Evolutionary conservation across 2,888 invertebrate species (phyloP).

Genomic region (Ormyrus labotus): DNA sequence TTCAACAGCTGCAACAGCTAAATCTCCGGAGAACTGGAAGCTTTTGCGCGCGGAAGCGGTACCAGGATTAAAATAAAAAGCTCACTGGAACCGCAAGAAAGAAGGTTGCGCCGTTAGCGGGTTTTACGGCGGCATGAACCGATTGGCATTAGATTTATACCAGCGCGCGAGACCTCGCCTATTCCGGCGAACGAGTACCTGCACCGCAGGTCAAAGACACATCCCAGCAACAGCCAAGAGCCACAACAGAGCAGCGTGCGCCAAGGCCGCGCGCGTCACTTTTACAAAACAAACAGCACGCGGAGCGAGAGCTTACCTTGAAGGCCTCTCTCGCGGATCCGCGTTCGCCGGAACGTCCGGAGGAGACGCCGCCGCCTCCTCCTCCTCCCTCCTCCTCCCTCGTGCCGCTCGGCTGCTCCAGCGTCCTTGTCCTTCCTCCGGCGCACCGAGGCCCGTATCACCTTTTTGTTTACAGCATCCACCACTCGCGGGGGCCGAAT

Average conservation of each 20-base stretch:
- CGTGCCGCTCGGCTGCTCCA: not conserved
- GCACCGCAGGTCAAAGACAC: not conserved
- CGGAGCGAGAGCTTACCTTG: not conserved
- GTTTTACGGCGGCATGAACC: no score
- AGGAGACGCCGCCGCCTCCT: constrained; percentile 1
- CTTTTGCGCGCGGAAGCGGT: no score
- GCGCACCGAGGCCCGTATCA: not conserved
- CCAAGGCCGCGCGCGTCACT: constrained; percentile 24
- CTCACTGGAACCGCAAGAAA: no score
- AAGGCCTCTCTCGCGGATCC: constrained; percentile 38
- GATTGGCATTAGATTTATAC: no score
- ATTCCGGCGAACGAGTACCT: no score
- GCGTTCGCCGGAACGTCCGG: constrained; percentile 35
- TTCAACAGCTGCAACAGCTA: no score
- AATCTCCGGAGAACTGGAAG: no score
- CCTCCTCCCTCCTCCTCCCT: not conserved
- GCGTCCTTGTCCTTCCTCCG: not conserved
- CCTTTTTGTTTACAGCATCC: not conserved
- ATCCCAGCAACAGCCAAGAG: not conserved
- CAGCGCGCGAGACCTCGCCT: no score
- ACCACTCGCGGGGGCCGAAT: no score
- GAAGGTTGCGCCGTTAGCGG: no score
- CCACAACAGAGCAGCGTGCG: constrained; percentile 1
- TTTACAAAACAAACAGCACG: constrained; percentile 28
- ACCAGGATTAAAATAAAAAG: no score